Evolutionary conservation across 2,888 invertebrate genomes (phyloP), one percentile per base, ranked within the genome.

Genomic region (Epistrophella euchroma): DNA sequence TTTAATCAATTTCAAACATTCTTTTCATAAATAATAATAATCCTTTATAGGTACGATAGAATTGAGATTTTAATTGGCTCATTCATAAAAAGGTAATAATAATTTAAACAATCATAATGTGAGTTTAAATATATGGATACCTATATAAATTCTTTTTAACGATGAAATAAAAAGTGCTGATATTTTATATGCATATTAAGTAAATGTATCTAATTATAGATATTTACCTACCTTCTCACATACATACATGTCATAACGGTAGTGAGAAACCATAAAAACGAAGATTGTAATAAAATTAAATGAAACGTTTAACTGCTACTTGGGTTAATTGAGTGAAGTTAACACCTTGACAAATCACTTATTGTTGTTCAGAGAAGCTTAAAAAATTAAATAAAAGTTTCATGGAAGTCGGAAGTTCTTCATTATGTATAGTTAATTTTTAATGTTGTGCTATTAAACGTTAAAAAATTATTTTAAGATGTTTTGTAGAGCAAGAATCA

Each of bases 261-360:
- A 32, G 28, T 28, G 6, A 17, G 17, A 45, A 45, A 64, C 28
- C 40, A 15, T 45, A 17, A 19, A 17, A 32, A 28, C 32, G 28
- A 28, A 28, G 28, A 22, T 17, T 11, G 17, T 45, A 64, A 64
- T 64, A 17, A 64, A 64, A 64, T 32, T 58, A 19, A 58, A 58
- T 58, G 56, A 35, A 47, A 47, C 19, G 19, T 70, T 77, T 70
- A 70, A 77, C 60, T 70, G 60, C 43, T 9, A 25, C 45, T 64
- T n/a, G 25, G 28, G 45, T 25, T 45, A 62, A 62, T 62, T 28
- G 28, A 10, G 17, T 37, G 35, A 58, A 37, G 19, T 58, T 58
- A 58, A 58, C 58, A 58, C 58, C 37, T 58, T 58, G 35, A 58
- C 19, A 58, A 58, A 58, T 58, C 37, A 13, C 17, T 58, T n/a